Evolutionary conservation across 92 coral and sea anemone genomes (phyloP), one percentile per base, ranked within the genome.

Genomic region (Anthopleura xanthogrammica): DNA sequence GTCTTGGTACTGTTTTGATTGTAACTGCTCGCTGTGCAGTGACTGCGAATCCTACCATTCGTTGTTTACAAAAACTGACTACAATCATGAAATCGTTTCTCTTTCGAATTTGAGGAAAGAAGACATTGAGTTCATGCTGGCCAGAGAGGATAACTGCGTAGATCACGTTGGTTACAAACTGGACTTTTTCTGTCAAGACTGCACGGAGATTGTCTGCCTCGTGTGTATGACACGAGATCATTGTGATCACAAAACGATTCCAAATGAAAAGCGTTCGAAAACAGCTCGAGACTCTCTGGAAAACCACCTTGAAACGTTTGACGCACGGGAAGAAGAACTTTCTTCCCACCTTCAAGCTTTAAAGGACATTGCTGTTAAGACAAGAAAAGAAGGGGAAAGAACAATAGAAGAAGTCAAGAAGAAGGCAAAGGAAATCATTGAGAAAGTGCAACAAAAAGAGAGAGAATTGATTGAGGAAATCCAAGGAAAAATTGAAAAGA

Each of bases 1-100:
- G 3, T 24, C 41, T 20, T 78, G 68, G 68, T 54, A 78, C 43
- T 78, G 81, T 58, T 78, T 78, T 58, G 81, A 55, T 24, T 78
- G 81, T 78, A 39, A 1, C 12, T 13, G 71, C 14, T 78, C 71
- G 50, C 3, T 78, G 71, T 78, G 81, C 48, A 24, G 29, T 7
- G 81, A 78, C 2, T 78, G 81, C 71, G 52, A 46, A 4, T 0
- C 29, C 1, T 12, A 23, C 41, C 81, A 78, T 41, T 20, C 13
- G 20, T 3, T 10, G 19, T 78, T 78, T 40, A 78, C 68, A 7
- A 60, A 40, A 24, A 57, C 20, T 10, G 62, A 9, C 20, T 57
- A 57, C n/a, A 14, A 24, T 5, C 81, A 78, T 16, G 16, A 72
- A 43, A 43, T 81, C 19, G n/a, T 46, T 22, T 66, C 77, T 19